A percentile compares a stretch with the other conserved stretches of the same genome.
Evolutionary conservation across 2,113 vertebrate species (phyloP).

Genomic region (Pelobates fuscus): DNA sequence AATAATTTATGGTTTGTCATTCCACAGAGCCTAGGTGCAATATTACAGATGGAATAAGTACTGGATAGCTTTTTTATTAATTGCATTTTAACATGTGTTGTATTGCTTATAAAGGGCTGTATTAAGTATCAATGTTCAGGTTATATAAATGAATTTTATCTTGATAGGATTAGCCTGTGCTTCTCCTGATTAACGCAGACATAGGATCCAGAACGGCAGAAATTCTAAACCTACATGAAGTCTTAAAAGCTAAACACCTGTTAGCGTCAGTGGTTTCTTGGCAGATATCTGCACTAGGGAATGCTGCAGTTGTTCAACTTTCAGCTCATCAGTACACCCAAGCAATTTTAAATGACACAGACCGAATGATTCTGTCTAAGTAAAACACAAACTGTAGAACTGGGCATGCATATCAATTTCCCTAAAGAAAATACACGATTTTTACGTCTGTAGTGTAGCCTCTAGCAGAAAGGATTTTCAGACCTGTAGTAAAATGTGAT

Average conservation of each 20-base stretch:
- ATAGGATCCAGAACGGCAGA: not conserved
- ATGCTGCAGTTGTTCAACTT: constrained; percentile 19
- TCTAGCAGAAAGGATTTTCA: not conserved
- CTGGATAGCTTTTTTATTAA: too few species aligned
- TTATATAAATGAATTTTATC: too few species aligned
- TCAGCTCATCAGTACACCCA: constrained; percentile 14
- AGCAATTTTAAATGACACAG: constrained; percentile 42
- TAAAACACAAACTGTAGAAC: constrained; percentile 33
- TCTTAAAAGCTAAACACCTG: constrained; percentile 31
- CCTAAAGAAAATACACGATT: not conserved
- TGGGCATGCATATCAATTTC: constrained; percentile 12
- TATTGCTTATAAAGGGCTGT: too few species aligned
- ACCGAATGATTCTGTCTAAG: not conserved
- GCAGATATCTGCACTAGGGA: not conserved
- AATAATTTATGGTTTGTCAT: too few species aligned
- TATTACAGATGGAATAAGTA: too few species aligned
- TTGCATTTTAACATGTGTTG: too few species aligned
- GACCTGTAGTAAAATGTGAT: not conserved
- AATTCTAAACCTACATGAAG: constrained; percentile 5
- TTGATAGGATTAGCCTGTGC: too few species aligned
- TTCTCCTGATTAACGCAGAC: too few species aligned
- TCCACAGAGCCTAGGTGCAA: too few species aligned
- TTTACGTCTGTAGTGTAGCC: constrained; percentile 9
- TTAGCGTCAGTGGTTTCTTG: constrained; percentile 2
- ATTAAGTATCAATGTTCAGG: too few species aligned